phyloP scores from a whole-genome alignment of 2,113 vertebrate genomes.

The Mohoua ochrocephala region DNA sequence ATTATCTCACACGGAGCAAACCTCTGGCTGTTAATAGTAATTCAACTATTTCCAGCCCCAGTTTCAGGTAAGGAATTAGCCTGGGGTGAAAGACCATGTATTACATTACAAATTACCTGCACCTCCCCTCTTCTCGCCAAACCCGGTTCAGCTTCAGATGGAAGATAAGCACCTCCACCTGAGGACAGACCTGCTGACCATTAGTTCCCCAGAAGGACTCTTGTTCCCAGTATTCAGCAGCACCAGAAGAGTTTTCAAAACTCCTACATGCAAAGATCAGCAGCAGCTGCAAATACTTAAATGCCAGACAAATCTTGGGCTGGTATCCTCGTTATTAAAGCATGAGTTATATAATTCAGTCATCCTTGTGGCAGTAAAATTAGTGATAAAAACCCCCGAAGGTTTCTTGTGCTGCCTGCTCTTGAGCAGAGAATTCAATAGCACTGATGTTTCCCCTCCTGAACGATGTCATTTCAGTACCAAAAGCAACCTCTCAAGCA shows the following conservation, averaged over 20 bases:
- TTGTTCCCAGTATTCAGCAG: not conserved
- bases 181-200: not conserved
- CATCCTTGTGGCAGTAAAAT: not conserved
- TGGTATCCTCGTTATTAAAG: not conserved
- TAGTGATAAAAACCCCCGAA: not conserved
- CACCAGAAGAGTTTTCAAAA: not conserved
- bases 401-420: not conserved
- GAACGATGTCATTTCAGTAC: not conserved
- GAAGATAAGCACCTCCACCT: not conserved
- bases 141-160: not conserved
- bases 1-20: not conserved
- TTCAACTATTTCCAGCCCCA: not conserved
- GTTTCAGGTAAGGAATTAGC: slow-evolving; percentile 38
- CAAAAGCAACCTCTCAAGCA: not conserved
- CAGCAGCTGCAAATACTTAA: slow-evolving; percentile 2
- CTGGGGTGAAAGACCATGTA: not conserved
- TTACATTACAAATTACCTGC: not conserved
- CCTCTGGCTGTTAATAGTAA: not conserved
- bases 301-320: not conserved
- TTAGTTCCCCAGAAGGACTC: not conserved
- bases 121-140: not conserved
- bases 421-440: not conserved
- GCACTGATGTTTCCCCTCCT: not conserved
- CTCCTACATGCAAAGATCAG: not conserved
- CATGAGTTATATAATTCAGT: not conserved